Evolutionary conservation across 2,888 invertebrate species (phyloP).

Genomic region (Chamaedrilus cognettii): DNA sequence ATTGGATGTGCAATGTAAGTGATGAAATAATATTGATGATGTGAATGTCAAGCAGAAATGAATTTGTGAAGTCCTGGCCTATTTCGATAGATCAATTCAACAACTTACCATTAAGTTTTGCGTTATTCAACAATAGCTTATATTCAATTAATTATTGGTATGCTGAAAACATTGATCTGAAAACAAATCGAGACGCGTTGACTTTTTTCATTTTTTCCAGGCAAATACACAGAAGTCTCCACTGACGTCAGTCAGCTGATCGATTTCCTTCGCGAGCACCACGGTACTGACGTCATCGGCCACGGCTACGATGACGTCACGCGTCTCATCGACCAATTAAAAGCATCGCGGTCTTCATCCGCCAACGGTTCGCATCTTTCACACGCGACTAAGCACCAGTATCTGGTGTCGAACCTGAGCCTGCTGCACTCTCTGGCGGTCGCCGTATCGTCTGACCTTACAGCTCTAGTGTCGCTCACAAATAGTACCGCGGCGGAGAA

Average conservation of each 20-base stretch:
- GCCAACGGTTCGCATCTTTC: not conserved
- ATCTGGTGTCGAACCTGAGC: not conserved
- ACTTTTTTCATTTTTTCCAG: not conserved
- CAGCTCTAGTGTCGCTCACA: not conserved
- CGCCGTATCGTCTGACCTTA: not conserved
- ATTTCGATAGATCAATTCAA: no score
- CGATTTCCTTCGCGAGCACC: not conserved
- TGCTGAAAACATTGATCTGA: no score
- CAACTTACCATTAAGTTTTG: no score
- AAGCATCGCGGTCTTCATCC: not conserved
- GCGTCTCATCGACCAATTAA: not conserved
- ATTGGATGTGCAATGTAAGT: no score
- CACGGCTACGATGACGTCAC: not conserved
- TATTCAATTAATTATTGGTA: no score
- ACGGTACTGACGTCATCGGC: not conserved
- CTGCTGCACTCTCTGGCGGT: no score
- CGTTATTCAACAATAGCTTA: no score
- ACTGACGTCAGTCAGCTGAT: not conserved
- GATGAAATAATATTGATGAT: no score
- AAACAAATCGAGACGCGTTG: no score
- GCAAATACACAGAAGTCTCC: not conserved
- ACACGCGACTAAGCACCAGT: not conserved
- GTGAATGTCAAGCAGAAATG: no score
- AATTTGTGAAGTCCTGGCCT: no score
- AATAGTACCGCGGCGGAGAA: no score